Percentiles rank a stretch among this genome's conserved stretches.
These are phyloP conservation scores for Butastur rufipennis DNA, from an alignment of 2,113 vertebrate species.

Conservation along the genomic window DNA sequence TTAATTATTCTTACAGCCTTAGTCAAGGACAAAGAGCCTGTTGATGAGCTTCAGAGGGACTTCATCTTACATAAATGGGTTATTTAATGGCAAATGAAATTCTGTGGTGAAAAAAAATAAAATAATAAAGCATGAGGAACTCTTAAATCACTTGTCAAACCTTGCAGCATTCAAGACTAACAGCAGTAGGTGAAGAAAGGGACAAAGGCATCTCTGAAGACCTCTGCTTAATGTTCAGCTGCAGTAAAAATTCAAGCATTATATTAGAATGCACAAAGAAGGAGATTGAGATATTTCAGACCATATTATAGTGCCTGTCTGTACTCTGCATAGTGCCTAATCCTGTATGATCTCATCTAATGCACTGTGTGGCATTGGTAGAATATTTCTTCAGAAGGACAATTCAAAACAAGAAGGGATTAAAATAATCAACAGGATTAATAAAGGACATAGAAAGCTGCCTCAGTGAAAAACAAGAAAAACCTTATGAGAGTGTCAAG, in stretches of 20 bases:
- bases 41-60: constrained; percentile 16
- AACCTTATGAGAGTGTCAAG: neutral
- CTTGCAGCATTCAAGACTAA: neutral
- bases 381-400: neutral
- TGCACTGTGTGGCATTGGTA: neutral
- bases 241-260: neutral
- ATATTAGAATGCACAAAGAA: neutral
- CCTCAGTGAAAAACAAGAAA: neutral
- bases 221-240: neutral
- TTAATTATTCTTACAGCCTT: constrained; percentile 51
- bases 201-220: neutral
- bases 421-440: neutral
- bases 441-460: neutral
- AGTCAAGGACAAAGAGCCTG: constrained; percentile 24
- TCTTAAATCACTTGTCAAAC: constrained; percentile 19
- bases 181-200: neutral
- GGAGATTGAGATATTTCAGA: neutral
- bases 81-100: constrained; percentile 21
- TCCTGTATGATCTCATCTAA: neutral
- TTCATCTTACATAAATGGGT: neutral
- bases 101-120: neutral
- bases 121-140: neutral
- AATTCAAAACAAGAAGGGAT: neutral
- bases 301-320: neutral
- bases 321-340: neutral